These are phyloP conservation scores for Gasterosteus nipponicus DNA, from an alignment of 2,113 vertebrate genomes.

Conservation along the genomic window DNA sequence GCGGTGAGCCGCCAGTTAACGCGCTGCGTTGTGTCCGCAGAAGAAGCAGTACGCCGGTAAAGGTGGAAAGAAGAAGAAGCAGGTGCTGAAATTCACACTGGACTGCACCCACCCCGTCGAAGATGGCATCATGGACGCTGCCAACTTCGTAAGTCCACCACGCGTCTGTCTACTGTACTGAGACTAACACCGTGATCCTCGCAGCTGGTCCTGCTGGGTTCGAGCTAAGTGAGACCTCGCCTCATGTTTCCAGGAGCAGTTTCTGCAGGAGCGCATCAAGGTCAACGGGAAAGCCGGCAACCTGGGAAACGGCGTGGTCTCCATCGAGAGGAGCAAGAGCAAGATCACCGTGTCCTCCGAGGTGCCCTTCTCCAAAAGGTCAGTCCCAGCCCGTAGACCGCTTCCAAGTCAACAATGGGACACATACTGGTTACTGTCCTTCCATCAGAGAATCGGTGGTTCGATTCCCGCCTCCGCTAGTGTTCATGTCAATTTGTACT, in stretches of 20 bases:
- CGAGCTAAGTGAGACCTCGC: not conserved
- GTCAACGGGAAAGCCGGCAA: conserved; percentile 96
- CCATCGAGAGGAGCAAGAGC: conserved; percentile 96
- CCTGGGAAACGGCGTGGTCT: conserved; percentile 91
- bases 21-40: conserved; percentile 14
- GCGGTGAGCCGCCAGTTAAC: not conserved
- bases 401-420: not conserved
- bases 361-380: conserved; percentile 97
- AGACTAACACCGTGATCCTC: no score
- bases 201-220: no score
- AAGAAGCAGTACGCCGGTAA: conserved; percentile 78
- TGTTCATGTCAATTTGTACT: no score
- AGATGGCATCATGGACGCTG: conserved; percentile 98
- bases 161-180: not conserved
- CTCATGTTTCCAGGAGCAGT: conserved; percentile 87
- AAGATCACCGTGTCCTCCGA: conserved; percentile 96
- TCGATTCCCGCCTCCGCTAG: no score
- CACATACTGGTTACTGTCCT: no score
- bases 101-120: conserved; percentile 98
- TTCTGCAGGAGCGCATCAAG: conserved; percentile 96
- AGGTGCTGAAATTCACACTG: conserved; percentile 93
- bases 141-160: conserved; percentile 88
- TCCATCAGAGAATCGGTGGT: no score
- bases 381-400: not conserved
- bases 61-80: conserved; percentile 98